Evolutionary conservation across 2,797 vertebrate genomes (phyloP).

Genomic region (Poecilia velifera): DNA sequence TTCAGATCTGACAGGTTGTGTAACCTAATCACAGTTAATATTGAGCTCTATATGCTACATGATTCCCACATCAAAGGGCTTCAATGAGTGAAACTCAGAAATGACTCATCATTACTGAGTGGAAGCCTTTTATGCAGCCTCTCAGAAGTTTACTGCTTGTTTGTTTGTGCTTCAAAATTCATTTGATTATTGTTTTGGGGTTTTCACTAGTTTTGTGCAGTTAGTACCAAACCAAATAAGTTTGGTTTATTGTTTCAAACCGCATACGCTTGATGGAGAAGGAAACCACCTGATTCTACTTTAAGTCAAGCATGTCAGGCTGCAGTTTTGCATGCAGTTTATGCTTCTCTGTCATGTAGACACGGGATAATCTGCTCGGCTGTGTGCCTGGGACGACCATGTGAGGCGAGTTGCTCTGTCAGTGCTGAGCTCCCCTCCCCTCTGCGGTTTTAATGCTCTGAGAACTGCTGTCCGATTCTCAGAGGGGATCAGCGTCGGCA

Average conservation of each 20-base stretch:
- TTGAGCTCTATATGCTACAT: constrained; percentile 40
- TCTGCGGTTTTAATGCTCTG: constrained; percentile 72
- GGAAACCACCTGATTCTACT: constrained; percentile 11
- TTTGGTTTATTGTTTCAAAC: not conserved
- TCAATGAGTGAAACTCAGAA: constrained; percentile 64
- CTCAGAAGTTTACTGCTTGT: constrained; percentile 38
- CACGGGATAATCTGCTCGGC: constrained; percentile 57
- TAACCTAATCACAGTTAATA: constrained; percentile 55
- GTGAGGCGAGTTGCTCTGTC: constrained; percentile 59
- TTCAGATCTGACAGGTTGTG: constrained; percentile 28
- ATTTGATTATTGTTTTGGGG: constrained; percentile 9
- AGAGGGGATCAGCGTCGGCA: constrained; percentile 74
- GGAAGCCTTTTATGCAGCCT: constrained; percentile 44
- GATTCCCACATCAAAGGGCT: constrained; percentile 81
- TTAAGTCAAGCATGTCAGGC: constrained; percentile 10
- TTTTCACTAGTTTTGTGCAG: constrained; percentile 12
- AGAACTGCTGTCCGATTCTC: constrained; percentile 73
- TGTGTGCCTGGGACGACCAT: constrained; percentile 62
- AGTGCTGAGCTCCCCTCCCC: constrained; percentile 52
- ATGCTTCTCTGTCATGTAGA: constrained; percentile 58
- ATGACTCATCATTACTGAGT: constrained; percentile 74
- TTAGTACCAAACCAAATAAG: not conserved
- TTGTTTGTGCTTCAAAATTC: constrained; percentile 1
- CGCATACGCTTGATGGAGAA: not conserved
- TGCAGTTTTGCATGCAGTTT: constrained; percentile 43